Conservation (phyloP, 2,797 vertebrate genomes). For the Helarctos malayanus region DNA sequence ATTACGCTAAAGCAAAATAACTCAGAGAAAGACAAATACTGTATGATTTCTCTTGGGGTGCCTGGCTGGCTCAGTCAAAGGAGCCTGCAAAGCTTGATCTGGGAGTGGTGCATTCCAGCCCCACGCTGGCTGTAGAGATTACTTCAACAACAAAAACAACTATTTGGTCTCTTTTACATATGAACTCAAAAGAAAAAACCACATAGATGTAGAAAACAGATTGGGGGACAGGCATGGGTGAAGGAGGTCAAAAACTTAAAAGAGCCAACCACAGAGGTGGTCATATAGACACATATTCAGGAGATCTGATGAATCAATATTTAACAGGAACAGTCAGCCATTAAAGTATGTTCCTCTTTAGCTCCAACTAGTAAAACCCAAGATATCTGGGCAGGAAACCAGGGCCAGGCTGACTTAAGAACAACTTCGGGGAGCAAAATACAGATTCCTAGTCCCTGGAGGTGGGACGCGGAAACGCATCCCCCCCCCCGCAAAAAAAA, state of each 20-base stretch:
- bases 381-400: not conserved
- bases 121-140: not conserved
- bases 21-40: not conserved
- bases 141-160: too few relatives aligned
- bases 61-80: not conserved
- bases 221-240: not conserved
- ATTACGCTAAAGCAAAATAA: not conserved
- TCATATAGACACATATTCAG: not conserved
- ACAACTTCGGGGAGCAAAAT: not conserved
- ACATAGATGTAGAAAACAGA: too few relatives aligned
- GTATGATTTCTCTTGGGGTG: not conserved
- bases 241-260: not conserved
- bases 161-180: too few relatives aligned
- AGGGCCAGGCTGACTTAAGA: not conserved
- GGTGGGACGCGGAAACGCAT: not conserved
- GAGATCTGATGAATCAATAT: rapidly evolving
- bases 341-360: not conserved
- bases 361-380: not conserved
- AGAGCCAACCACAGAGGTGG: not conserved
- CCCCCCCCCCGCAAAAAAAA: too few relatives aligned
- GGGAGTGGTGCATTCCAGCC: too few relatives aligned
- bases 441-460: not conserved
- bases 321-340: not conserved
- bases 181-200: too few relatives aligned
- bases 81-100: not conserved